Evolutionary conservation across 2,113 vertebrate species (phyloP).

Genomic region (Tiliqua scincoides): DNA sequence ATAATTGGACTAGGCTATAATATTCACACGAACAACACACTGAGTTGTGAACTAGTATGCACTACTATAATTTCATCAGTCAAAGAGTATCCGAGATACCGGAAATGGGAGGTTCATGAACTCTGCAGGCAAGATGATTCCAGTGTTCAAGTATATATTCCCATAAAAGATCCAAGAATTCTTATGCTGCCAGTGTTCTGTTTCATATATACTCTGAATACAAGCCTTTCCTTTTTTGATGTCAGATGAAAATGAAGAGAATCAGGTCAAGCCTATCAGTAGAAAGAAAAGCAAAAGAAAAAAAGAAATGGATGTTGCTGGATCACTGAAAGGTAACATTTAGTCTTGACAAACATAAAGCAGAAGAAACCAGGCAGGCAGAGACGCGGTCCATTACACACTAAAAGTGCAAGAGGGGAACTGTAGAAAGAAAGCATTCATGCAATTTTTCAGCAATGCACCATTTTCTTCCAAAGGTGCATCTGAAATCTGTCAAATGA

Average conservation of each 20-base stretch:
- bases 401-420: no score
- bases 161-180: neutral
- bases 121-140: neutral
- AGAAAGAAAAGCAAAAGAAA: slow-evolving; percentile 81
- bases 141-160: neutral
- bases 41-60: neutral
- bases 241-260: slow-evolving; percentile 53
- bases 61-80: neutral
- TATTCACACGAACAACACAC: neutral
- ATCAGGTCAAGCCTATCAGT: slow-evolving; percentile 29
- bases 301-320: slow-evolving; percentile 72
- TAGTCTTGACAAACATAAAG: neutral
- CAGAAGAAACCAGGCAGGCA: neutral
- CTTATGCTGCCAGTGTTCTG: neutral
- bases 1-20: neutral
- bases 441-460: neutral
- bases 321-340: slow-evolving; percentile 71
- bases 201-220: slow-evolving; percentile 5
- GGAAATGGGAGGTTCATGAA: neutral
- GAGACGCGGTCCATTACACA: neutral
- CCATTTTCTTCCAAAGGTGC: neutral
- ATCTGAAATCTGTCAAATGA: neutral
- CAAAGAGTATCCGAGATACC: neutral
- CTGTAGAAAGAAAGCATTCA: neutral
- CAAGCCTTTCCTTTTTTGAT: neutral